Evolutionary conservation across 2,888 invertebrate species (phyloP).

Genomic region (Hesperia comma): DNA sequence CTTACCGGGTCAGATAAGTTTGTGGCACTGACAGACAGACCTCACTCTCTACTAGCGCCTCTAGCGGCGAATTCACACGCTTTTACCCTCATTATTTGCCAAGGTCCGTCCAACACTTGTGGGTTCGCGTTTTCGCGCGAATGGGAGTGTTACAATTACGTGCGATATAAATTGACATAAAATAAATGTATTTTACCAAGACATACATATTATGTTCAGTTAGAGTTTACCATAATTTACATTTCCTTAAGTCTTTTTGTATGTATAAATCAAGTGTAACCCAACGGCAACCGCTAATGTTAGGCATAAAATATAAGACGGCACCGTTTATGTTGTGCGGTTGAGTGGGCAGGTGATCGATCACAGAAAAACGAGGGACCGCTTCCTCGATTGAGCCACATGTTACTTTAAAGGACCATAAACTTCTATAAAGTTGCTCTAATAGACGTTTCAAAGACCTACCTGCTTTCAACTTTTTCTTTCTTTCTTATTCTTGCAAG

Average conservation of each 20-base stretch:
- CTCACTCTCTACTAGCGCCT: no score
- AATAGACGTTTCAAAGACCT: not conserved
- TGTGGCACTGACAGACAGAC: no score
- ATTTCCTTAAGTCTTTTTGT: not conserved
- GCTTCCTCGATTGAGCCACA: slow-evolving; percentile 52
- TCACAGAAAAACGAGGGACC: slow-evolving; percentile 48
- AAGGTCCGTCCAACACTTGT: no score
- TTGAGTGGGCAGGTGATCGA: slow-evolving; percentile 54
- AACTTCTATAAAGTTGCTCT: slow-evolving; percentile 57
- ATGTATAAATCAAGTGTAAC: slow-evolving; percentile 11
- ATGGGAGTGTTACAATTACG: no score
- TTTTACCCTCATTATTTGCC: no score
- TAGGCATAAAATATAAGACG: slow-evolving; percentile 47
- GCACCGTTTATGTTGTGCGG: slow-evolving; percentile 42
- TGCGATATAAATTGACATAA: no score
- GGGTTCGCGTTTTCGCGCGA: no score
- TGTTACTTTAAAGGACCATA: slow-evolving; percentile 58
- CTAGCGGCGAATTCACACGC: no score
- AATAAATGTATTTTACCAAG: no score
- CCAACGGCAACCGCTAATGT: slow-evolving; percentile 38
- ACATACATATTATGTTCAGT: no score
- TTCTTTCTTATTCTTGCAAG: no score
- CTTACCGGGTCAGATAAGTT: no score
- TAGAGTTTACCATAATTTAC: not conserved
- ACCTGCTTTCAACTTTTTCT: not conserved